A percentile compares a stretch with the other conserved stretches of the same genome.
Evolutionary conservation across 1,140 invertebrate species (phyloP).

Genomic region (Trypoxylus dichotomus): DNA sequence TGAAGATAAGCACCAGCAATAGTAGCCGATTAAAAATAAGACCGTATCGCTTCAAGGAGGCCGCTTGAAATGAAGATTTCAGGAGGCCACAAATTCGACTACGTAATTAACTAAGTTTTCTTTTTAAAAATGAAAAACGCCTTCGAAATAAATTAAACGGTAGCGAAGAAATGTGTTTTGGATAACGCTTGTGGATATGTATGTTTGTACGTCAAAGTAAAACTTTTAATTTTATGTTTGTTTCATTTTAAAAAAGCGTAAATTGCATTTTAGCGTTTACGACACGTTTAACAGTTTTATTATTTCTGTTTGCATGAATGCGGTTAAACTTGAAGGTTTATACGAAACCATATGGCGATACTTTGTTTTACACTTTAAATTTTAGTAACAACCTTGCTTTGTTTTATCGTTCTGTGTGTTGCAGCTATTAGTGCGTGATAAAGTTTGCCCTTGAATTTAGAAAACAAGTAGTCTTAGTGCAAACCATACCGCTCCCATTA

Average conservation of each 20-base stretch:
- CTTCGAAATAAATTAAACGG: too few relatives aligned
- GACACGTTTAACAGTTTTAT: too few relatives aligned
- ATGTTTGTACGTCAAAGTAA: too few relatives aligned
- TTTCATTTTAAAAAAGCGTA: too few relatives aligned
- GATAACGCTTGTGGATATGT: too few relatives aligned
- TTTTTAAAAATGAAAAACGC: neutral
- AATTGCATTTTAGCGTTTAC: too few relatives aligned
- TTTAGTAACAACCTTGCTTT: neutral
- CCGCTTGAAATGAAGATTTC: neutral
- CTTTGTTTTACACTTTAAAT: too few relatives aligned
- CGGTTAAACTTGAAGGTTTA: too few relatives aligned
- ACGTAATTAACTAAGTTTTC: neutral
- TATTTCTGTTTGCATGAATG: too few relatives aligned
- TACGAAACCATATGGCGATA: too few relatives aligned
- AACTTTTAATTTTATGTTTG: too few relatives aligned
- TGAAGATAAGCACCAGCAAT: neutral
- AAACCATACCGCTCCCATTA: neutral
- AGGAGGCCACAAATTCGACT: neutral
- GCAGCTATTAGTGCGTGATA: neutral
- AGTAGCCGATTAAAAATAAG: neutral
- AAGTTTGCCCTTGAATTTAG: neutral
- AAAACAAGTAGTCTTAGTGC: constrained; percentile 9
- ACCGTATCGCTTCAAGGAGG: neutral
- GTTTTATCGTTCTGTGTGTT: neutral
- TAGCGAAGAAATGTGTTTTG: too few relatives aligned